phyloP scores from a whole-genome alignment of 2,113 vertebrate genomes.

The Gymnogyps californianus region DNA sequence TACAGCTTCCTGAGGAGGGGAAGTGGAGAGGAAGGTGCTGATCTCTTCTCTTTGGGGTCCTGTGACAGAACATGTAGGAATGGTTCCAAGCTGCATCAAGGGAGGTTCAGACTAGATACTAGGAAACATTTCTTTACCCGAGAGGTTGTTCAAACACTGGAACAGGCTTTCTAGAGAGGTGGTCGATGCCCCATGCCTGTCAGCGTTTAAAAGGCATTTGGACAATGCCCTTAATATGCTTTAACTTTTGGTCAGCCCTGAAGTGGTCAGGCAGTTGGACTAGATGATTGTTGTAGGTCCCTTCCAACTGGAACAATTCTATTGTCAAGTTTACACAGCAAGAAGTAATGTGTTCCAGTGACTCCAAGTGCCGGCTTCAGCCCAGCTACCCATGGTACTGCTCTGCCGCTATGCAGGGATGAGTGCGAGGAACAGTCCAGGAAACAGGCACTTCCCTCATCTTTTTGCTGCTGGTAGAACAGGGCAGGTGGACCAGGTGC shows the following conservation, averaged over 20 bases:
- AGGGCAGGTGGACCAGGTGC: not conserved
- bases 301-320: not conserved
- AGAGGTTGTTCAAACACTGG: not conserved
- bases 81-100: not conserved
- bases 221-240: not conserved
- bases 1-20: too few species aligned
- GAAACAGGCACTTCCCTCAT: not conserved
- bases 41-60: not conserved
- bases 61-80: accelerated
- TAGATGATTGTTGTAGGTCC: not conserved
- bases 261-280: not conserved
- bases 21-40: not conserved
- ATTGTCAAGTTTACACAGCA: not conserved
- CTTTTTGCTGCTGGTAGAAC: not conserved
- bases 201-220: not conserved
- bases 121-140: not conserved
- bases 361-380: not conserved
- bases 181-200: not conserved
- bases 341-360: not conserved
- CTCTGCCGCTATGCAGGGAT: not conserved
- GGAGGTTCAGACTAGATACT: not conserved
- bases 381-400: not conserved
- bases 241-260: not conserved
- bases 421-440: not conserved
- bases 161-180: not conserved